Conservation (phyloP, 2,888 invertebrate species). For the Anodontia alba region DNA sequence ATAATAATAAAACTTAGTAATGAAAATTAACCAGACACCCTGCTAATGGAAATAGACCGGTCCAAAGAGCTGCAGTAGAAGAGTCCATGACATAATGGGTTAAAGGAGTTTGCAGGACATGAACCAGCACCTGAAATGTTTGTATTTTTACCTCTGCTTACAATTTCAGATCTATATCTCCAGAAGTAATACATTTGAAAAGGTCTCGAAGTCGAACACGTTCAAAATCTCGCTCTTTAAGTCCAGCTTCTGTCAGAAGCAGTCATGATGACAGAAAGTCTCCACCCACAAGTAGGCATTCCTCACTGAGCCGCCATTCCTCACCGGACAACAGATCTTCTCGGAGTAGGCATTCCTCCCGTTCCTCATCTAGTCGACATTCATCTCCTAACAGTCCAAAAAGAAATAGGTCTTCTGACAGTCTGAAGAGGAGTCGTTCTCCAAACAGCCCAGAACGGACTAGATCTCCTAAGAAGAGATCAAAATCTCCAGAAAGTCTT, state of each 20-base stretch:
- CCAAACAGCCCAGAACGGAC: too few species aligned
- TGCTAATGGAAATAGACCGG: too few species aligned
- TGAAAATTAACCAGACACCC: too few species aligned
- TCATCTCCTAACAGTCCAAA: background rate
- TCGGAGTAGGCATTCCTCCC: constrained; percentile 38
- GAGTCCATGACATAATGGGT: too few species aligned
- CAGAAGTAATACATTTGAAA: constrained; percentile 81
- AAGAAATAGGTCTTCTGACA: background rate
- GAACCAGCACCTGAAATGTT: too few species aligned
- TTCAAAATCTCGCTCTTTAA: constrained; percentile 24
- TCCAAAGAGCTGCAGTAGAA: too few species aligned
- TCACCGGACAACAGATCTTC: constrained; percentile 53
- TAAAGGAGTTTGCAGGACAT: too few species aligned
- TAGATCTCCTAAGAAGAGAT: background rate
- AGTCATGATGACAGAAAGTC: background rate
- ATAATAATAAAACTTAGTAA: too few species aligned
- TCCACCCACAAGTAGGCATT: background rate
- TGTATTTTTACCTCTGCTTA: background rate
- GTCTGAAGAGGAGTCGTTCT: too few species aligned
- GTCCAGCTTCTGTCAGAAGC: background rate
- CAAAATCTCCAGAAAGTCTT: background rate
- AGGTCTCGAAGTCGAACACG: constrained; percentile 16
- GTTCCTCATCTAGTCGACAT: constrained; percentile 3
- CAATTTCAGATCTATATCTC: constrained; percentile 36
- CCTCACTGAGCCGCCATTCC: constrained; percentile 4